Base-by-base conservation (phyloP, 2,888 invertebrate species). In the Caenorhabditis drosophilae region DNA sequence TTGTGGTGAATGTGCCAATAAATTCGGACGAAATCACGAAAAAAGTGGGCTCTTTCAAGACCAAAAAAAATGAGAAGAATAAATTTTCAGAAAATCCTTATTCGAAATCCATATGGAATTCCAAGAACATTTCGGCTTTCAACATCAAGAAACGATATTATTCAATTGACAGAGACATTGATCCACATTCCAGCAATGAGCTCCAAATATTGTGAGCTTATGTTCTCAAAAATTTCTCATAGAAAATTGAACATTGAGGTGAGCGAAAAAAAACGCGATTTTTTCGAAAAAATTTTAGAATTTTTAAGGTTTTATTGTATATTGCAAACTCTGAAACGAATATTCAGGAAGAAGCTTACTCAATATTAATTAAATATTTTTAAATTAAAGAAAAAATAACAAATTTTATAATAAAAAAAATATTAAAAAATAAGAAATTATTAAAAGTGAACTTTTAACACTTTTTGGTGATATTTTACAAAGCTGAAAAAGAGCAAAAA, bases 261-360 rank as follows among this genome's bases (percentile, higher is more conserved):
- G 34, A 6, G 46, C 22, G 44, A 42, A 42, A 18, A 11, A 42
- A 22, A 25, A 22, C 11, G 12, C 12, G 11, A 42, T 12, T 18
- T 42, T 18, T 23, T 9, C 11, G 20, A 4, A 20, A 31, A 26
- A 22, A 23, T 22, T 23, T 26, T 16, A 22, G 7, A 16, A 4
- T 22, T 49, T 54, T 67, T 41, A 44, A 67, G 67, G 52, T 59
- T 9, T 51, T 67, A 6, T 34, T 72, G 0, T 72, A 57, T 47
- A 56, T 72, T 34, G 52, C 66, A 41, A 64, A 72, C 47, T 49
- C 51, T 9, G 63, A 62, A 9, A 72, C 66, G 0, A 53, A 58
- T 27, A 53, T 53, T 12, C 58, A 66, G 31, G 71, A 72, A 40
- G 71, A 72, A 49, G 67, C 68, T 9, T 68, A 61, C 44, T 55